These are phyloP conservation scores for Chrysogorgia sp. DNA, from an alignment of 92 coral and sea anemone genomes.

Conservation along the genomic window DNA sequence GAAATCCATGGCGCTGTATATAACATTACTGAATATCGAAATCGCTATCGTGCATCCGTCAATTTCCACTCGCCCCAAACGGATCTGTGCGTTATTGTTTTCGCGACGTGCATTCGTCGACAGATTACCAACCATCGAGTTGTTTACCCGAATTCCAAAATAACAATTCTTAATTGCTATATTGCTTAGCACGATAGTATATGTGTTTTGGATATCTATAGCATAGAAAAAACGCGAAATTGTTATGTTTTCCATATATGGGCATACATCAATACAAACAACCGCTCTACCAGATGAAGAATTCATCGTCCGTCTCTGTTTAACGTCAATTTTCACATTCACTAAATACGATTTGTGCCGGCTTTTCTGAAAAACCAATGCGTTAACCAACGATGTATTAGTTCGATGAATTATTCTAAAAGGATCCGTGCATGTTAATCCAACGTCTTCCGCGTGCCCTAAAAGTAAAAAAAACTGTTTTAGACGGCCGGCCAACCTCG, in stretches of 20 bases:
- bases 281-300: not conserved
- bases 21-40: not conserved
- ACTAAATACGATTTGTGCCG: not conserved
- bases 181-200: not conserved
- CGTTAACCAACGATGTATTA: too few relatives aligned
- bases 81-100: too few relatives aligned
- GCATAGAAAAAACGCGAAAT: not conserved
- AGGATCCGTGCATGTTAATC: not conserved
- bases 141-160: not conserved
- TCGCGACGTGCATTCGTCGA: too few relatives aligned
- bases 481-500: too few relatives aligned
- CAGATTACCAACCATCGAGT: not conserved
- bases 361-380: not conserved
- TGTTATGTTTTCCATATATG: not conserved
- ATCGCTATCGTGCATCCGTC: not conserved
- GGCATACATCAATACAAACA: not conserved
- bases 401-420: not conserved
- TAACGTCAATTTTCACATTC: not conserved
- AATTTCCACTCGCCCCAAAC: too few relatives aligned
- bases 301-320: not conserved
- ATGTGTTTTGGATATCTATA: not conserved
- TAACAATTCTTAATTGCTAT: not conserved
- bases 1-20: not conserved
- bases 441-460: not conserved
- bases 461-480: too few relatives aligned